A percentile compares a stretch with the other conserved stretches of the same genome.
phyloP scores from a whole-genome alignment of 2,888 invertebrate species.

The Calameuta pallipes region DNA sequence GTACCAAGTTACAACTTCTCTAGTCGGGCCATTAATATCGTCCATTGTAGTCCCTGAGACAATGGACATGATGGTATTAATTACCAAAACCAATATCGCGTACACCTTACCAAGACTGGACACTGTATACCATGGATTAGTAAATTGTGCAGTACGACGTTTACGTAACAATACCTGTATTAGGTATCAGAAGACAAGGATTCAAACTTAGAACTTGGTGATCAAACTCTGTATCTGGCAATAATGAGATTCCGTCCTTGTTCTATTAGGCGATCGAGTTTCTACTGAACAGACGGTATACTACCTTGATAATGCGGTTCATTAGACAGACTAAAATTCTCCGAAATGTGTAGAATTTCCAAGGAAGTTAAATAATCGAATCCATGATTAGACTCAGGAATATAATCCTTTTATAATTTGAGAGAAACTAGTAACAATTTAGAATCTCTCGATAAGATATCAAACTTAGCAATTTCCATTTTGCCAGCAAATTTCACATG shows the following conservation, averaged over 20 bases:
- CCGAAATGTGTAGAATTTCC: not conserved
- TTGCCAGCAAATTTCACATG: constrained; percentile 12
- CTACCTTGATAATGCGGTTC: too few species aligned
- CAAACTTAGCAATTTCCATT: constrained; percentile 34
- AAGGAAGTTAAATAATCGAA: not conserved
- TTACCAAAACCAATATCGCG: constrained; percentile 56
- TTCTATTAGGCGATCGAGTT: too few species aligned
- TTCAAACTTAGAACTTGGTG: too few species aligned
- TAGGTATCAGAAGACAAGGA: not conserved
- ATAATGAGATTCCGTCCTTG: too few species aligned
- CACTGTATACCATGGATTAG: constrained; percentile 2
- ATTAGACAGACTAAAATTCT: not conserved
- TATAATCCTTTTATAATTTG: not conserved
- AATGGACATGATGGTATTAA: constrained; percentile 52
- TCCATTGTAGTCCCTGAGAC: constrained; percentile 46
- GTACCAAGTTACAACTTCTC: constrained; percentile 35
- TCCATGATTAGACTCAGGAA: not conserved
- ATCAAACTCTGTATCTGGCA: too few species aligned
- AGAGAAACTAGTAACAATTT: not conserved
- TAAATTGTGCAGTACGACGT: not conserved
- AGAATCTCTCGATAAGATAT: constrained; percentile 29
- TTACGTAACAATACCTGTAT: not conserved
- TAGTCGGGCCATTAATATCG: constrained; percentile 45
- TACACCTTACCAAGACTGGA: constrained; percentile 19
- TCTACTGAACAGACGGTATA: too few species aligned